These are phyloP conservation scores for Sebastes goodei DNA, from an alignment of 2,797 vertebrate genomes.

Conservation along the genomic window DNA sequence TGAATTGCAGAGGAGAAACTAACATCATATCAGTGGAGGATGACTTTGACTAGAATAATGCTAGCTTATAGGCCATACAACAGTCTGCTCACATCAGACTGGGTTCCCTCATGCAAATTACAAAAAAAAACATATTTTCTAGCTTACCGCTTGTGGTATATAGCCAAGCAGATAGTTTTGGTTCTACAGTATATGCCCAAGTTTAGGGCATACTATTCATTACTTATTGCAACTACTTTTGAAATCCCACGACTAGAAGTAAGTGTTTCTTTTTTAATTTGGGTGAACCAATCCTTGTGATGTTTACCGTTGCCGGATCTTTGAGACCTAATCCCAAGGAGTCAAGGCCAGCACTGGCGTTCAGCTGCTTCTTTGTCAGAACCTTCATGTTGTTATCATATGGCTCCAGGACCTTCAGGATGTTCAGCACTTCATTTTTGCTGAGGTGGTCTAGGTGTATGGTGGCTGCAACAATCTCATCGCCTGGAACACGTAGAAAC, in stretches of 20 bases:
- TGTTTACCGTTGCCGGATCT: constrained; percentile 46
- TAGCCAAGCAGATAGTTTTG: neutral
- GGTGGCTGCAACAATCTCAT: constrained; percentile 81
- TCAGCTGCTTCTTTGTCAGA: constrained; percentile 74
- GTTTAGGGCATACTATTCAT: too few species aligned
- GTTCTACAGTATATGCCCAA: too few species aligned
- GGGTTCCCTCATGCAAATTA: neutral
- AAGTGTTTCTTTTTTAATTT: neutral
- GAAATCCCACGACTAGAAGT: neutral
- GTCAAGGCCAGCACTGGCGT: constrained; percentile 19
- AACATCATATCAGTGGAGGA: neutral
- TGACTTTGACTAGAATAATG: neutral
- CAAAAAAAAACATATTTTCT: neutral
- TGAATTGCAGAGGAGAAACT: neutral
- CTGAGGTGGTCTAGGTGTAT: constrained; percentile 81
- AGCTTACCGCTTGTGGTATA: neutral
- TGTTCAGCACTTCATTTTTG: constrained; percentile 69
- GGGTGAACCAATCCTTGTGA: neutral
- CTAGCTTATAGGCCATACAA: neutral
- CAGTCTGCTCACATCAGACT: neutral
- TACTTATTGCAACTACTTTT: neutral
- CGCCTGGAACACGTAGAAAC: constrained; percentile 57
- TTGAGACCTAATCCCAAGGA: constrained; percentile 42
- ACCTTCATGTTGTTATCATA: constrained; percentile 81
- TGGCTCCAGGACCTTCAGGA: constrained; percentile 79